Conservation (phyloP, 2,113 vertebrate genomes). For the Brienomyrus longianalis region DNA sequence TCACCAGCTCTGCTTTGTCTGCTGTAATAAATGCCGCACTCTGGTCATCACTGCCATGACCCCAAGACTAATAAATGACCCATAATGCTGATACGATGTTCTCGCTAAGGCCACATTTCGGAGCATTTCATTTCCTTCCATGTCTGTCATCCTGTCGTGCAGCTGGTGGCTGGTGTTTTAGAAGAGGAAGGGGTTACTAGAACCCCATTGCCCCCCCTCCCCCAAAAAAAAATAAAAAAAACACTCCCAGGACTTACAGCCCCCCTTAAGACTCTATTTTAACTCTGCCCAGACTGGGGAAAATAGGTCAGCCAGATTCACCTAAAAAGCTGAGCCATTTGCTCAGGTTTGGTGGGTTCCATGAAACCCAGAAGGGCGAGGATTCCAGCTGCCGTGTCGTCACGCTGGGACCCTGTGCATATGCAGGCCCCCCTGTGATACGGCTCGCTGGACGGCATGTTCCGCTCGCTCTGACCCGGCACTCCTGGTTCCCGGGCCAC, state of each 20-base stretch:
- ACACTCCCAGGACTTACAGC: background rate
- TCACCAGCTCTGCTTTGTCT: background rate
- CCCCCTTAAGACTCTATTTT: slow-evolving; percentile 21
- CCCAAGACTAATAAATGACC: background rate
- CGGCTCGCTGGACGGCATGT: background rate
- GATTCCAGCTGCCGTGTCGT: background rate
- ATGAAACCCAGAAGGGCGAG: slow-evolving; percentile 13
- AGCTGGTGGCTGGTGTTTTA: background rate
- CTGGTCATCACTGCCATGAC: background rate
- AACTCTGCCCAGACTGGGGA: slow-evolving; percentile 40
- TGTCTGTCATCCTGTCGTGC: background rate
- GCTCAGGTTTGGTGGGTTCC: slow-evolving; percentile 25
- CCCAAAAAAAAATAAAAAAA: background rate
- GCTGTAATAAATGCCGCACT: background rate
- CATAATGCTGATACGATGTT: background rate
- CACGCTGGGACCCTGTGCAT: slow-evolving; percentile 28
- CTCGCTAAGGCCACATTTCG: background rate
- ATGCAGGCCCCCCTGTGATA: slow-evolving; percentile 35
- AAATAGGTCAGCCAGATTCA: slow-evolving; percentile 54
- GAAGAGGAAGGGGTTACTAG: background rate
- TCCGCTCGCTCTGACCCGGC: background rate
- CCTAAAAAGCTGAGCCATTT: slow-evolving; percentile 52
- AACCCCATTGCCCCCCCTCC: background rate
- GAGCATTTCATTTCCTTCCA: background rate
- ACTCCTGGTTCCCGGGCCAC: background rate